A percentile compares a stretch with the other conserved stretches of the same genome.
Evolutionary conservation across 2,888 invertebrate genomes (phyloP).

Genomic region (Zygaena filipendulae): DNA sequence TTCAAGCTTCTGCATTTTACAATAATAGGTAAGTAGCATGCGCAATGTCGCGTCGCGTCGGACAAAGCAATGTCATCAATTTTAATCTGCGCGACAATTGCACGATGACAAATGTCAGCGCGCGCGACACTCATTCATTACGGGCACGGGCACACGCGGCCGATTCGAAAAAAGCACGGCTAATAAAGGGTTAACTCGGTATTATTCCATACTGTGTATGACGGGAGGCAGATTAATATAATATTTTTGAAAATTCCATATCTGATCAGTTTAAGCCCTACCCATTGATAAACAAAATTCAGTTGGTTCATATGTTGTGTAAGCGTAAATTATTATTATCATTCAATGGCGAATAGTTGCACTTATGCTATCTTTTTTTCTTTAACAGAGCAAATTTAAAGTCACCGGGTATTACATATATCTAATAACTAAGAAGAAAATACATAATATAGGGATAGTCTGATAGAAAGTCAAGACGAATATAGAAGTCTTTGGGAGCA

Average conservation of each 20-base stretch:
- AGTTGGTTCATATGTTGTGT: too few relatives aligned
- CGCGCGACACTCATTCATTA: slow-evolving; percentile 58
- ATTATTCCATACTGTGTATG: slow-evolving; percentile 38
- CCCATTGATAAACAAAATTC: too few relatives aligned
- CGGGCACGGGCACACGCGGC: slow-evolving; percentile 48
- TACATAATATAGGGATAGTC: too few relatives aligned
- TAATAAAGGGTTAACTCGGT: slow-evolving; percentile 59
- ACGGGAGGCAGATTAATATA: slow-evolving; percentile 40
- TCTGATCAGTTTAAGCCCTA: too few relatives aligned
- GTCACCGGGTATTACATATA: too few relatives aligned
- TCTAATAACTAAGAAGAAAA: too few relatives aligned
- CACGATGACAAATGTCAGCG: slow-evolving; percentile 65
- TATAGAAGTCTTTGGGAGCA: too few relatives aligned
- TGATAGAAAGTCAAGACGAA: too few relatives aligned
- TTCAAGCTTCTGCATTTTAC: slow-evolving; percentile 30
- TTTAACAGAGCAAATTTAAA: too few relatives aligned
- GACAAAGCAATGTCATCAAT: slow-evolving; percentile 66
- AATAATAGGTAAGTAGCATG: slow-evolving; percentile 27
- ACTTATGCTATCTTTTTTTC: too few relatives aligned
- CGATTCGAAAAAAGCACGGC: slow-evolving; percentile 37
- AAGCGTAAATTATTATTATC: too few relatives aligned
- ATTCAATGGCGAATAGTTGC: too few relatives aligned
- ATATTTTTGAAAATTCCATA: slow-evolving; percentile 20
- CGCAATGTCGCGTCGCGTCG: slow-evolving; percentile 30
- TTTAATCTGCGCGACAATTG: slow-evolving; percentile 67